Conservation (phyloP, 2,888 invertebrate genomes). For the Anorthoa munda region DNA sequence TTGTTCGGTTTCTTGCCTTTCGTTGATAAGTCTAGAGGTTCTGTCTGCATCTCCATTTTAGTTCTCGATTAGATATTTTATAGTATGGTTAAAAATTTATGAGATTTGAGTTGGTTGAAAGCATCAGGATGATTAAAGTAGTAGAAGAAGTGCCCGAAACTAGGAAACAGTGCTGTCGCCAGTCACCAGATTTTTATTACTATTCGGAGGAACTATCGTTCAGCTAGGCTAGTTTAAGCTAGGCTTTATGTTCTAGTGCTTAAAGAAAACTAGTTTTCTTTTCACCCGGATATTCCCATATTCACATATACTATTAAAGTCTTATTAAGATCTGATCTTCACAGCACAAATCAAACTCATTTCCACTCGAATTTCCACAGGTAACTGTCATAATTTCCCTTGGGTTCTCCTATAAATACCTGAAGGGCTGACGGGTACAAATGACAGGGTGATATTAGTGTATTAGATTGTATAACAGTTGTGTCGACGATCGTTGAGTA, state of each 20-base stretch:
- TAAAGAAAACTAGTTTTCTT: neutral
- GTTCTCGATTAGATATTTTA: neutral
- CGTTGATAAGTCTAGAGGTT: slow-evolving; percentile 85
- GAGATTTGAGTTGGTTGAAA: neutral
- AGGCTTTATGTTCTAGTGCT: neutral
- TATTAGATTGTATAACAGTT: slow-evolving; percentile 85
- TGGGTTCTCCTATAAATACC: slow-evolving; percentile 83
- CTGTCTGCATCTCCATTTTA: slow-evolving; percentile 82
- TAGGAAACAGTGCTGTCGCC: neutral
- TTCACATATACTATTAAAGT: slow-evolving; percentile 18
- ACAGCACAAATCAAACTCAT: slow-evolving; percentile 63
- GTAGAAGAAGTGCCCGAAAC: neutral
- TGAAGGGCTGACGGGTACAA: slow-evolving; percentile 80
- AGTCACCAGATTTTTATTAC: neutral
- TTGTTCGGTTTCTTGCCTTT: slow-evolving; percentile 73
- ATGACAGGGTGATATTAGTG: slow-evolving; percentile 80
- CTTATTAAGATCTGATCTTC: neutral
- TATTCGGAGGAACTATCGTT: neutral
- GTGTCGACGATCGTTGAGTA: slow-evolving; percentile 77
- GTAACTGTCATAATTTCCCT: slow-evolving; percentile 80
- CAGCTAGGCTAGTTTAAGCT: neutral
- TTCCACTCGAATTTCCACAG: slow-evolving; percentile 78
- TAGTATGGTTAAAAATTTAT: neutral
- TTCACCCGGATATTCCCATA: neutral
- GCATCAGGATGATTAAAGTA: neutral